These are phyloP conservation scores for Peromyscus maniculatus DNA, from an alignment of 2,113 vertebrate species.

Conservation along the genomic window DNA sequence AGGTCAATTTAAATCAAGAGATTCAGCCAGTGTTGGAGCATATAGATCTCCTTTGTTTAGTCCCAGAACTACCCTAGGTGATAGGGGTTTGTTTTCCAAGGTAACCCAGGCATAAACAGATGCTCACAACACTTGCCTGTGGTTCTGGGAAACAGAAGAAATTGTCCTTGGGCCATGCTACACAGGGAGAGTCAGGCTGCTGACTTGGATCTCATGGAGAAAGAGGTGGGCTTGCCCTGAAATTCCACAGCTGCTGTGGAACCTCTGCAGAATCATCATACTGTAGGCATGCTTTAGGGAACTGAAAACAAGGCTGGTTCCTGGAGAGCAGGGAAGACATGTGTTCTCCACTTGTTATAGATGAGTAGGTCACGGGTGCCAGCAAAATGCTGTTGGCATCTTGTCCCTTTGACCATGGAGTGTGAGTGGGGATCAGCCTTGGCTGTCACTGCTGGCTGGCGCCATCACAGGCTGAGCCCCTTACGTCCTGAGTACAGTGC, in stretches of 20 bases:
- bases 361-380: not conserved
- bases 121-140: not conserved
- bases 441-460: too few relatives aligned
- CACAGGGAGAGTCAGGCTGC: not conserved
- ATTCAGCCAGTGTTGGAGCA: rapidly evolving
- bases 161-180: rapidly evolving
- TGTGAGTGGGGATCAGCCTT: too few relatives aligned
- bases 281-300: not conserved
- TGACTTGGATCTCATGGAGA: not conserved
- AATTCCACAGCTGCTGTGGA: not conserved
- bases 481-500: rapidly evolving
- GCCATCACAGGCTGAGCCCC: not conserved
- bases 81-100: rapidly evolving
- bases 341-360: not conserved
- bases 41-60: too few relatives aligned
- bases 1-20: not conserved
- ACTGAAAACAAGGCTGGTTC: slow-evolving; percentile 46
- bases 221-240: not conserved
- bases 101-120: rapidly evolving
- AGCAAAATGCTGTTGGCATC: rapidly evolving
- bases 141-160: not conserved
- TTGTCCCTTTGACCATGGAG: rapidly evolving
- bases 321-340: slow-evolving; percentile 6
- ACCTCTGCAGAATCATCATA: too few relatives aligned
- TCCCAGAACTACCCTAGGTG: too few relatives aligned